Conservation (phyloP, 2,888 invertebrate genomes). For the Thereva nobilitata region DNA sequence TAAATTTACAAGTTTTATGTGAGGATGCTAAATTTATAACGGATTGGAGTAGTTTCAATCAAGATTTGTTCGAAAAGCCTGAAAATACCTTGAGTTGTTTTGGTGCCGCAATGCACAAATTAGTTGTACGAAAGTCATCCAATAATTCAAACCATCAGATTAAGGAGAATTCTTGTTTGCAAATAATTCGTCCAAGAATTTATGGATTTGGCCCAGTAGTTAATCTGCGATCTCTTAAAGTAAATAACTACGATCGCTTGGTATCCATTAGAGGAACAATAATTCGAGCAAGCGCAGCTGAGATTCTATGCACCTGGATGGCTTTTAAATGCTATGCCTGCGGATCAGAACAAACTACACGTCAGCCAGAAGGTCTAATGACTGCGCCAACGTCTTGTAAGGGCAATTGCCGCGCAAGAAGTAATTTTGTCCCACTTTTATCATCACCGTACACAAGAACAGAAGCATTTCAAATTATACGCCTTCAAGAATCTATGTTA, state of each 20-base stretch:
- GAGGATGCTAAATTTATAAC: slow-evolving; percentile 63
- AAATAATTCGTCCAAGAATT: slow-evolving; percentile 43
- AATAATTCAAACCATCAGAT: not conserved
- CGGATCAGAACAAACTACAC: slow-evolving; percentile 66
- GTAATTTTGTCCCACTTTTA: slow-evolving; percentile 67
- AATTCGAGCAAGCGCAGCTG: slow-evolving; percentile 75
- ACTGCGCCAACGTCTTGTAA: slow-evolving; percentile 64
- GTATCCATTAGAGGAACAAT: slow-evolving; percentile 84
- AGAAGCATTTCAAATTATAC: slow-evolving; percentile 77
- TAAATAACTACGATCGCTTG: slow-evolving; percentile 73
- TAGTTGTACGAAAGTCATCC: slow-evolving; percentile 48
- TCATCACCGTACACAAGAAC: slow-evolving; percentile 74
- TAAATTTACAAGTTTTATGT: slow-evolving; percentile 64
- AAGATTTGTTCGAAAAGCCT: slow-evolving; percentile 70
- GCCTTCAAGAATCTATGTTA: slow-evolving; percentile 73
- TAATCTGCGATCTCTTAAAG: slow-evolving; percentile 70
- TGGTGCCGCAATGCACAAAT: slow-evolving; percentile 81
- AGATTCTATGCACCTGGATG: slow-evolving; percentile 74
- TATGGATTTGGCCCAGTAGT: slow-evolving; percentile 68
- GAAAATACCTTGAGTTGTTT: slow-evolving; percentile 70
- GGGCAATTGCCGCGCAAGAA: slow-evolving; percentile 63
- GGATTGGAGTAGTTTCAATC: slow-evolving; percentile 67
- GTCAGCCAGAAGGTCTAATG: slow-evolving; percentile 58
- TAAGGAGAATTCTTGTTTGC: not conserved
- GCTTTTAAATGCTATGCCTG: slow-evolving; percentile 78